Evolutionary conservation across 2,888 invertebrate species (phyloP).

Genomic region (Pseudococcus longispinus): DNA sequence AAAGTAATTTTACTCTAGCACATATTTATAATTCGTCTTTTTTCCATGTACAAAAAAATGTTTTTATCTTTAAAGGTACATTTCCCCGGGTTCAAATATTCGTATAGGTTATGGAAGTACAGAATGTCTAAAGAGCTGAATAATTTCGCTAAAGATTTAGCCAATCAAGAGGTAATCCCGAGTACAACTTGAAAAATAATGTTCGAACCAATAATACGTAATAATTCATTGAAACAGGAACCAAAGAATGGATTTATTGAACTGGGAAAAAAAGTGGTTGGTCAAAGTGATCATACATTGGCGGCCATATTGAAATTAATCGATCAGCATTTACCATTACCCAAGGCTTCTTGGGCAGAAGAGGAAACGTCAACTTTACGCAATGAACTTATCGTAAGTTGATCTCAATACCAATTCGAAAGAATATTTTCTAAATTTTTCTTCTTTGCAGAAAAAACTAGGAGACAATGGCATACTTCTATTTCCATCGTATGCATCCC

Average conservation of each 20-base stretch:
- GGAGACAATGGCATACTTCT: slow-evolving; percentile 82
- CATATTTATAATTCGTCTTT: not conserved
- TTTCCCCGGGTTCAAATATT: slow-evolving; percentile 66
- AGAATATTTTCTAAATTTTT: not conserved
- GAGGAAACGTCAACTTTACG: slow-evolving; percentile 68
- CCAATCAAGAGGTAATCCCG: slow-evolving; percentile 68
- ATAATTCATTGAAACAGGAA: not conserved
- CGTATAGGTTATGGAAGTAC: slow-evolving; percentile 75
- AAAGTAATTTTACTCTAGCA: not conserved
- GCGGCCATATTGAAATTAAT: slow-evolving; percentile 74
- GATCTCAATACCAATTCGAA: too few species aligned
- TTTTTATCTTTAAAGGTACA: slow-evolving; percentile 61
- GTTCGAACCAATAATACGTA: not conserved
- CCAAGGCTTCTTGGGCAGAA: slow-evolving; percentile 72
- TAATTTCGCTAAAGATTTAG: slow-evolving; percentile 71
- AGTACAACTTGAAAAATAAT: not conserved
- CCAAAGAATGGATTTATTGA: slow-evolving; percentile 60
- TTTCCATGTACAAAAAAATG: too few species aligned
- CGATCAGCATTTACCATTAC: slow-evolving; percentile 72
- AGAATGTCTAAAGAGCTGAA: slow-evolving; percentile 74
- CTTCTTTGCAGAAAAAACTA: slow-evolving; percentile 70
- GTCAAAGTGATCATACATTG: slow-evolving; percentile 71
- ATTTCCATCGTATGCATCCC: slow-evolving; percentile 80
- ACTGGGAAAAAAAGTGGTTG: slow-evolving; percentile 65
- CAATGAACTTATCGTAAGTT: slow-evolving; percentile 69